phyloP scores from a whole-genome alignment of 2,888 invertebrate species.

The Conops quadrifasciatus region DNA sequence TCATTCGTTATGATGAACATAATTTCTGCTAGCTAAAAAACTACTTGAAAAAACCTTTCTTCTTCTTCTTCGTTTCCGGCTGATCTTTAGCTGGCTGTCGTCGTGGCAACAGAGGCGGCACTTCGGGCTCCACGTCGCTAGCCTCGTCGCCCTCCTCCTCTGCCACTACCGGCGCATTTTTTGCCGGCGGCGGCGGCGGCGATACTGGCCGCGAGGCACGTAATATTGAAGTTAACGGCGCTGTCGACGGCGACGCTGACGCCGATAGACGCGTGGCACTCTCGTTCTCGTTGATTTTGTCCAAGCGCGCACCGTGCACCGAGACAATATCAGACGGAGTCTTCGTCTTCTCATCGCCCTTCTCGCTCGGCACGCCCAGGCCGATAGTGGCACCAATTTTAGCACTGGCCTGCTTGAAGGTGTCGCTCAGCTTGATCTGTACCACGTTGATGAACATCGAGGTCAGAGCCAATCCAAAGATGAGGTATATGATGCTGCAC shows the following conservation, averaged over 20 bases:
- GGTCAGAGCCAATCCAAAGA: slow-evolving; percentile 93
- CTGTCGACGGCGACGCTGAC: slow-evolving; percentile 32
- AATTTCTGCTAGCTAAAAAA: neutral
- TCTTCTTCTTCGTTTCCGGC: slow-evolving; percentile 49
- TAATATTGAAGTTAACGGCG: slow-evolving; percentile 50
- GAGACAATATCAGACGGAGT: slow-evolving; percentile 57
- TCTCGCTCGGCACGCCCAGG: slow-evolving; percentile 69
- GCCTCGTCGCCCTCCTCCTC: slow-evolving; percentile 7
- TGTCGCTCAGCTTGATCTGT: slow-evolving; percentile 81
- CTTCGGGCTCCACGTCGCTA: slow-evolving; percentile 36
- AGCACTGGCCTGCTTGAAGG: slow-evolving; percentile 83
- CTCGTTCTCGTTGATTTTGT: slow-evolving; percentile 55
- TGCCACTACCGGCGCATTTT: slow-evolving; percentile 16
- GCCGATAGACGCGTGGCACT: slow-evolving; percentile 21
- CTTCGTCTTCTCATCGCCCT: slow-evolving; percentile 49
- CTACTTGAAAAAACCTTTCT: slow-evolving; percentile 55
- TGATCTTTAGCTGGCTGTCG: slow-evolving; percentile 45
- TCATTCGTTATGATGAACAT: neutral
- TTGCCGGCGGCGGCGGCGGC: slow-evolving; percentile 46
- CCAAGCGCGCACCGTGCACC: slow-evolving; percentile 56
- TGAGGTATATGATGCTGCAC: slow-evolving; percentile 89
- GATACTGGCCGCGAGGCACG: slow-evolving; percentile 50
- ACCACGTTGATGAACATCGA: slow-evolving; percentile 98
- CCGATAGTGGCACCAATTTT: slow-evolving; percentile 88
- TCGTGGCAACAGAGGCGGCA: slow-evolving; percentile 56